Evolutionary conservation across 2,797 vertebrate genomes (phyloP), one percentile per base, ranked within the genome.

Genomic region (Petrocephalus sullivani): DNA sequence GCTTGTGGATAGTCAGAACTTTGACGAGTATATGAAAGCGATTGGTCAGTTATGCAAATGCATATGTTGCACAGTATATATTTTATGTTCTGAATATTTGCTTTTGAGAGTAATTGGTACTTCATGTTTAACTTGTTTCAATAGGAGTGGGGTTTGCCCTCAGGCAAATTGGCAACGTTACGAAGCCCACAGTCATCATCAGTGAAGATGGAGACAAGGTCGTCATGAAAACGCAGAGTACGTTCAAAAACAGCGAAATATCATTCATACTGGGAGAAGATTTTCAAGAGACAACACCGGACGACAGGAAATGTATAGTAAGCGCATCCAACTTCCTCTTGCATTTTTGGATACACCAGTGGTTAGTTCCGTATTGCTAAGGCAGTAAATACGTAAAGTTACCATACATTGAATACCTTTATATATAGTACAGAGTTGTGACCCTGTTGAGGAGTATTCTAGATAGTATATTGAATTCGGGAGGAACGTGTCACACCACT

Each of bases 11-110:
- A 99, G 97, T 93, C 96, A 98, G 92, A 98, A 99, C 93, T 99
- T 99, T 92, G 98, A 99, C 89, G 98, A 98, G 16, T 99, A 99
- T 90, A 98, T 99, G 98, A 99, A 98, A 92, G 94, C 96, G 2
- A 90, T 99, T 71, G 98, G 98, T 98, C 92, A 91, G 96, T 96
- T 57, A 10, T 78, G 37, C 37, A 78, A 78, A 78, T 16, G n/a
- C 12, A 60, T 60, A 3, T 60, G 57, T 14, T 21, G 10, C 49
- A 57, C 53, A 58, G 14, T 85, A 56, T 19, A 57, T 85, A 33
- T 33, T 85, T 3, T 10, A 12, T 83, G 46, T 23, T 54, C 37
- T 46, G 21, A 57, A 57, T 10, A 16, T 57, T 85, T 37, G 1
- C 16, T 85, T 85, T 85, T 28, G 10, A 28, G 23, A 85, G 54